phyloP scores from a whole-genome alignment of 1,140 invertebrate genomes.

The Drosophila bocqueti region DNA sequence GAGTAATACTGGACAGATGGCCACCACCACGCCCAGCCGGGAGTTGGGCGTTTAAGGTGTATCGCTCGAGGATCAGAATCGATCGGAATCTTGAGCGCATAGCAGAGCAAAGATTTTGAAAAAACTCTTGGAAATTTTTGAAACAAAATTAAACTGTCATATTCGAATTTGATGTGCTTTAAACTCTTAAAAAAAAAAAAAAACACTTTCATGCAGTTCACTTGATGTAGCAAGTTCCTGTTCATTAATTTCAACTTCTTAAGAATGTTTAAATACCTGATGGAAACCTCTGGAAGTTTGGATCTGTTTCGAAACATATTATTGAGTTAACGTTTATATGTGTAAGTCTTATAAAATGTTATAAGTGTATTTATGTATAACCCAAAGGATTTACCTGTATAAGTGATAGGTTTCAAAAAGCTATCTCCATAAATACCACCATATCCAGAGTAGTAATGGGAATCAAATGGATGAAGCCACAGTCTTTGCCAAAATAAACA shows the following conservation, averaged over 20 bases:
- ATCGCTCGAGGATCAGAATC: slow-evolving; percentile 4
- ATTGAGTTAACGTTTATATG: slow-evolving; percentile 13
- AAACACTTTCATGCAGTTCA: no score
- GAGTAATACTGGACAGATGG: slow-evolving; percentile 82
- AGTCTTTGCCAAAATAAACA: slow-evolving; percentile 1
- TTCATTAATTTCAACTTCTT: background rate
- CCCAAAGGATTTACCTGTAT: background rate
- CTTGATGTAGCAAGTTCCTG: background rate
- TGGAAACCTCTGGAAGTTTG: background rate
- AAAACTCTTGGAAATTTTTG: background rate
- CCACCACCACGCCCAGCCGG: slow-evolving; percentile 83
- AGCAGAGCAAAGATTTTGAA: slow-evolving; percentile 54
- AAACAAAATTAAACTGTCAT: background rate
- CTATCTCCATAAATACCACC: slow-evolving; percentile 1
- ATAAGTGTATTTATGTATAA: background rate
- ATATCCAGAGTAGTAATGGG: slow-evolving; percentile 24
- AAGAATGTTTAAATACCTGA: background rate
- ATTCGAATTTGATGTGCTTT: background rate
- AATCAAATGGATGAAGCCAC: slow-evolving; percentile 12
- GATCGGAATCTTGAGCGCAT: slow-evolving; percentile 14
- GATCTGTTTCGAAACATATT: slow-evolving; percentile 4
- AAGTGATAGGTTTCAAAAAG: slow-evolving; percentile 22
- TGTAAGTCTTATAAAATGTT: background rate
- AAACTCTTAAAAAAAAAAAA: background rate
- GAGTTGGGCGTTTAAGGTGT: slow-evolving; percentile 78